Conservation (phyloP, 2,797 vertebrate species). For the Carduelis carduelis region DNA sequence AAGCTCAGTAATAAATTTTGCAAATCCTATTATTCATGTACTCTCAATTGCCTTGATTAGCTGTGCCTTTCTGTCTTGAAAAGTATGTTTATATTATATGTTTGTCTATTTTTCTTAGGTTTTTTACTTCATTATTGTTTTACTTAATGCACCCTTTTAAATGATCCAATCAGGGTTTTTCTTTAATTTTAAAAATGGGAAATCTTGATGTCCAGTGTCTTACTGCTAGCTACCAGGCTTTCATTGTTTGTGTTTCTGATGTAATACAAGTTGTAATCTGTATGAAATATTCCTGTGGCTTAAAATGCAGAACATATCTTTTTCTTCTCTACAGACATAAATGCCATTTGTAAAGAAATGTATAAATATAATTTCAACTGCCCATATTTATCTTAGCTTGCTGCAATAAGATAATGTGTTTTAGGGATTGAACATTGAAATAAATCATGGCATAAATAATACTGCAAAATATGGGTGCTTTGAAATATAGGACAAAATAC, state of each 20-base stretch:
- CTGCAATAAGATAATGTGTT: neutral
- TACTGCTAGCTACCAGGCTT: neutral
- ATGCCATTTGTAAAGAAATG: neutral
- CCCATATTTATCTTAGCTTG: neutral
- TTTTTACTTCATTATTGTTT: neutral
- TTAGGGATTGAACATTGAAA: constrained; percentile 19
- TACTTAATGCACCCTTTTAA: neutral
- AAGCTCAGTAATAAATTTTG: constrained; percentile 57
- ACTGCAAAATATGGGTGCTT: neutral
- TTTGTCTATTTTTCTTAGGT: neutral
- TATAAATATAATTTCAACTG: neutral
- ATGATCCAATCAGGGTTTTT: neutral
- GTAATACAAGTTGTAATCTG: neutral
- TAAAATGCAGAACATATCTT: neutral
- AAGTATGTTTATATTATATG: constrained; percentile 2
- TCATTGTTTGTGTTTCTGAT: constrained; percentile 19
- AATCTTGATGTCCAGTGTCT: neutral
- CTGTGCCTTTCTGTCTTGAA: constrained; percentile 32
- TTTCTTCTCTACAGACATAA: neutral
- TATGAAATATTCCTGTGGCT: neutral
- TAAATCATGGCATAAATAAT: neutral
- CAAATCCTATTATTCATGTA: constrained; percentile 55
- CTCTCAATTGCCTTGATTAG: constrained; percentile 56
- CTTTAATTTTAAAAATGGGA: neutral
- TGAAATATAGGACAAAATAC: neutral